These are phyloP conservation scores for Laticauda laticaudata DNA, from an alignment of 2,113 vertebrate species.

Conservation along the genomic window DNA sequence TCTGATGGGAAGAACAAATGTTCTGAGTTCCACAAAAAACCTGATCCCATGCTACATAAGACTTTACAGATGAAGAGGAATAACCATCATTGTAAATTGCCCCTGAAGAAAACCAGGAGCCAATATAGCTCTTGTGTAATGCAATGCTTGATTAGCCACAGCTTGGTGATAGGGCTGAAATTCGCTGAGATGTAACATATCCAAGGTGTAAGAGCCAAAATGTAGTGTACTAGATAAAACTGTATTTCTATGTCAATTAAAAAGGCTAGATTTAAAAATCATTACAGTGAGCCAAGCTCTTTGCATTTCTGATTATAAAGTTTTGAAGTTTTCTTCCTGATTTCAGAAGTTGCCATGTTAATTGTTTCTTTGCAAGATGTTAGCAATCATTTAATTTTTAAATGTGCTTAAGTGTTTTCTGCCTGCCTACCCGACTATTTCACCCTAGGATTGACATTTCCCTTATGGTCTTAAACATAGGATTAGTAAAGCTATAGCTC, in stretches of 20 bases:
- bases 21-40: neutral
- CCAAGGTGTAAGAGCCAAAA: neutral
- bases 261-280: neutral
- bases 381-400: neutral
- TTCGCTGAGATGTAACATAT: neutral
- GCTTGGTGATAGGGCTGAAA: neutral
- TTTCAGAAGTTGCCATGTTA: neutral
- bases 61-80: neutral
- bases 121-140: neutral
- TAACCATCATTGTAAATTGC: neutral
- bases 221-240: neutral
- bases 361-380: no score
- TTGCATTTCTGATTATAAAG: neutral
- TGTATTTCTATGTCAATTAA: neutral
- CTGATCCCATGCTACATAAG: neutral
- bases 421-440: neutral
- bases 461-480: neutral
- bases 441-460: neutral
- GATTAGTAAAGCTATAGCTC: slow-evolving; percentile 18
- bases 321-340: neutral
- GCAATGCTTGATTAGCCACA: neutral
- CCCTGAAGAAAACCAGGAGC: neutral
- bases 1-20: neutral
- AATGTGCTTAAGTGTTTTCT: neutral
- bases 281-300: neutral